Base-by-base conservation (phyloP, 1,140 invertebrate species). In the Diorhabda elongata region DNA sequence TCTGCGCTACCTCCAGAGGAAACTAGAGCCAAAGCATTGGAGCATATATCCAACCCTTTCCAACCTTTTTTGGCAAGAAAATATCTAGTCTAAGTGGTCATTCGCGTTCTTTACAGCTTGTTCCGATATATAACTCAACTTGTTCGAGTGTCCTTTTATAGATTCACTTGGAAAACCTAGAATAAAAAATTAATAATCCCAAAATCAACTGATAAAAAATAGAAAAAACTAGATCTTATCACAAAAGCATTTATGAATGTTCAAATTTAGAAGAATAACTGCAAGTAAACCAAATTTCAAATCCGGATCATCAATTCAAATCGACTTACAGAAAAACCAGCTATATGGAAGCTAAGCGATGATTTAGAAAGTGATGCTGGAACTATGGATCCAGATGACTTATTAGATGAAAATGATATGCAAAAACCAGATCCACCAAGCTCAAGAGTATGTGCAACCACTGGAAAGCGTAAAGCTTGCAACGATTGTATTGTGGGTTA, bases 401-500 rank as follows among this genome's bases (percentile, higher is more conserved):
- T 98, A 41, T 82, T 98, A 9, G 93, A 97, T 82, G 94, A 96
- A 78, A 89, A 91, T 69, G 97, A 98, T 82, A 84, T 94, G 58
- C 88, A 90, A 69, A 96, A 92, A 83, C 96, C 96, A 52, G 89
- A 94, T 78, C 87, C 91, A 47, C 79, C 87, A 41, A 89, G 90
- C 44, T 83, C 98, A 4, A 90, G 85, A 88, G 94, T 94, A 4
- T 97, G 95, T 84, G 89, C 91, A 43, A 95, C 93, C 52, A 95
- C 92, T 5, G 94, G 92, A 2, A 96, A 97, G 82, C 87, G 94
- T 60, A 98, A 98, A 81, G 97, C 98, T 0, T 99, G 98, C 79
- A 99, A 98, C 77, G 93, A 99, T 81, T 99, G 98, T 80, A 90
- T 4, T 99, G 98, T 85, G 98, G 98, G 3, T 84, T 99, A 68